Evolutionary conservation across 2,113 vertebrate genomes (phyloP).

Genomic region (Chlamydotis undulata): DNA sequence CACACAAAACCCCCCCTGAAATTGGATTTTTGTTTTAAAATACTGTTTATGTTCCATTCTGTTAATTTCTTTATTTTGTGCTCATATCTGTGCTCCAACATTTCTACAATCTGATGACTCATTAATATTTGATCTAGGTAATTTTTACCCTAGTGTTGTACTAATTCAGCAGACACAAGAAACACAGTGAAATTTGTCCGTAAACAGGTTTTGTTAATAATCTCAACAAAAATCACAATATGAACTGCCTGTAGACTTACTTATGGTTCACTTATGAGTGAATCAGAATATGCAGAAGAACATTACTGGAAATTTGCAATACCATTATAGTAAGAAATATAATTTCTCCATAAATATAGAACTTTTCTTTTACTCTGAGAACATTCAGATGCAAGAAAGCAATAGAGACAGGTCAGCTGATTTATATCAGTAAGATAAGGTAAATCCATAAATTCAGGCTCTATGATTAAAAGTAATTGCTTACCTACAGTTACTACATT

Average conservation of each 20-base stretch:
- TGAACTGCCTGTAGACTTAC: not conserved
- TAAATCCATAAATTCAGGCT: not conserved
- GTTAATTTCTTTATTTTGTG: not conserved
- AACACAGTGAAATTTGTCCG: not conserved
- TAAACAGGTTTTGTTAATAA: not conserved
- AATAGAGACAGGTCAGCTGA: not conserved
- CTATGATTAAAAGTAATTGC: not conserved
- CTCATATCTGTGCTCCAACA: not conserved
- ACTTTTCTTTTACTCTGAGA: not conserved
- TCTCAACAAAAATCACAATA: not conserved
- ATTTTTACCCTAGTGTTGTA: not conserved
- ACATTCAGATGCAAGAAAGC: not conserved
- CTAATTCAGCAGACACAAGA: not conserved
- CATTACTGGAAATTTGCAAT: not conserved
- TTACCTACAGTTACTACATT: not conserved
- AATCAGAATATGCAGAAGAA: not conserved
- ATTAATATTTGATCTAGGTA: not conserved
- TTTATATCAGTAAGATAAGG: not conserved
- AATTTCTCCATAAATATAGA: not conserved
- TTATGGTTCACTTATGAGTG: not conserved
- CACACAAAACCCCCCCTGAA: accelerated
- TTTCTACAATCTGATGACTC: not conserved
- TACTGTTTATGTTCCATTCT: not conserved
- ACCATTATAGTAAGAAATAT: not conserved
- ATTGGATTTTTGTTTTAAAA: not conserved